Evolutionary conservation across 2,888 invertebrate species (phyloP).

Genomic region (Cacoxenus indagator): DNA sequence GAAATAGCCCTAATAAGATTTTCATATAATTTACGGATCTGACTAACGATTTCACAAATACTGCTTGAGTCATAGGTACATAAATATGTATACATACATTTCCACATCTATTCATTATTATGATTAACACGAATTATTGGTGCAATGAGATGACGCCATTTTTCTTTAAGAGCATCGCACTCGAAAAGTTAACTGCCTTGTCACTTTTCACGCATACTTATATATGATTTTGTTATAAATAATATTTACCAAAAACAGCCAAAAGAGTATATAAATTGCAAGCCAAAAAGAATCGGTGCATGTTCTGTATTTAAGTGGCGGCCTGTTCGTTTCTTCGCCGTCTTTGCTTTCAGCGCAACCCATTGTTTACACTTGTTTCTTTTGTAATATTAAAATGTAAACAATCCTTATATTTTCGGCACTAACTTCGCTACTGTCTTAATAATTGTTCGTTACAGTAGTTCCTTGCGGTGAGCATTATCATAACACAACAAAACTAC

Average conservation of each 20-base stretch:
- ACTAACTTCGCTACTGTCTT: too few species aligned
- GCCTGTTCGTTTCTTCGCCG: conserved; percentile 61
- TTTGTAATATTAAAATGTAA: neutral
- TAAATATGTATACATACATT: neutral
- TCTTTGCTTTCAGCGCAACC: conserved; percentile 79
- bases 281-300: conserved; percentile 90
- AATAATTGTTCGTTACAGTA: too few species aligned
- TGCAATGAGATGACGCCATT: neutral
- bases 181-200: conserved; percentile 17
- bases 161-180: neutral
- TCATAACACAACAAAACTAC: too few species aligned
- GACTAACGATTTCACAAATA: too few species aligned
- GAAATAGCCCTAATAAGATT: too few species aligned
- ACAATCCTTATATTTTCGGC: too few species aligned
- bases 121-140: conserved; percentile 2
- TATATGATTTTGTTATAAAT: neutral
- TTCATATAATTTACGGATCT: too few species aligned
- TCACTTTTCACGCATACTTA: conserved; percentile 35
- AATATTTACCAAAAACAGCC: conserved; percentile 83
- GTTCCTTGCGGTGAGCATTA: too few species aligned
- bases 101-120: neutral
- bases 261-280: conserved; percentile 82
- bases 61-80: neutral
- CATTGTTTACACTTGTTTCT: conserved; percentile 68
- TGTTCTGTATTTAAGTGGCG: conserved; percentile 76